Conservation (phyloP, 2,797 vertebrate genomes). For the Sebastes melanostomus region DNA sequence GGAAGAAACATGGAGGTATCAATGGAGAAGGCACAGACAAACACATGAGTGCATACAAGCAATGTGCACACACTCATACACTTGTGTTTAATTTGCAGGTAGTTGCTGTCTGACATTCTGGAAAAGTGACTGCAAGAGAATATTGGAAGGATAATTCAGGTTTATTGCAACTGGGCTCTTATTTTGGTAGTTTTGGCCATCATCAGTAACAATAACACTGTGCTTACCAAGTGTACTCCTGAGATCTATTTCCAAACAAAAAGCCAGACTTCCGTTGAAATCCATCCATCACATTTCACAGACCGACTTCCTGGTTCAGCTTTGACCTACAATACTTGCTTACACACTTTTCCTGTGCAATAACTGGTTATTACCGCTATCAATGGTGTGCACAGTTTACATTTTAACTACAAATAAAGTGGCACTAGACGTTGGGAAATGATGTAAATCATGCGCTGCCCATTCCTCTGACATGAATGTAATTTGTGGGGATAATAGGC, state of each 20-base stretch:
- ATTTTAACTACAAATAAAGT: neutral
- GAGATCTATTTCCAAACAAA: neutral
- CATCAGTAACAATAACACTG: neutral
- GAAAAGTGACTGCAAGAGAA: neutral
- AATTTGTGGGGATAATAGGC: neutral
- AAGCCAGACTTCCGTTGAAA: neutral
- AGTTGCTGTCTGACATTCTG: neutral
- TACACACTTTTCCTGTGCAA: neutral
- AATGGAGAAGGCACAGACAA: neutral
- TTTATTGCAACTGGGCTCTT: neutral
- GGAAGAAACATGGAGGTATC: conserved; percentile 11
- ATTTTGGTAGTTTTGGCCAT: neutral
- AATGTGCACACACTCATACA: neutral
- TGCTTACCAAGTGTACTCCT: neutral
- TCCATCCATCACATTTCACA: neutral
- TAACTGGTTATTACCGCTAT: neutral
- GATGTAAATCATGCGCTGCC: neutral
- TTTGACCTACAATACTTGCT: neutral
- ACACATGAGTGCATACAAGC: neutral
- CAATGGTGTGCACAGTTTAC: neutral
- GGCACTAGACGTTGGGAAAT: neutral
- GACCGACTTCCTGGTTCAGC: neutral
- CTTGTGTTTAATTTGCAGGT: neutral
- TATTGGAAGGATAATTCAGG: neutral
- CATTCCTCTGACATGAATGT: neutral